phyloP scores from a whole-genome alignment of 2,888 invertebrate species.

The Diarsia mendica region DNA sequence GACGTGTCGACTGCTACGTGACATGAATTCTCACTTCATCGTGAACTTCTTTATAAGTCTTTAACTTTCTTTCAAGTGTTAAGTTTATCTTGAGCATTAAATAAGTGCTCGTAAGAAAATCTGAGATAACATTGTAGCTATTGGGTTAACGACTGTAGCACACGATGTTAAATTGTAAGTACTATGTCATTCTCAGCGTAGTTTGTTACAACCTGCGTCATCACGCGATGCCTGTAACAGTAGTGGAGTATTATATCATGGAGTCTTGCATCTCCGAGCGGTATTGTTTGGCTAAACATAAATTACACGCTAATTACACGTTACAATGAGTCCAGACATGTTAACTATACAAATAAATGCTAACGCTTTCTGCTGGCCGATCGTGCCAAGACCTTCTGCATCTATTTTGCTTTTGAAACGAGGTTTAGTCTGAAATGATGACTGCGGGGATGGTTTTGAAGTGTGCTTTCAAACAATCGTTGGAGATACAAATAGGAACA shows the following conservation, averaged over 20 bases:
- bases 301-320: conserved; percentile 50
- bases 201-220: conserved; percentile 41
- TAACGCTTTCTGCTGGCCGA: conserved; percentile 29
- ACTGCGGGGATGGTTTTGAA: conserved; percentile 16
- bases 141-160: conserved; percentile 41
- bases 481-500: conserved; percentile 27
- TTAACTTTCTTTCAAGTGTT: conserved; percentile 41
- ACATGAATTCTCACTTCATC: conserved; percentile 50
- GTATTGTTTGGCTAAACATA: conserved; percentile 51
- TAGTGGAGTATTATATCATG: conserved; percentile 39
- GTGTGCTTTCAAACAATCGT: conserved; percentile 21
- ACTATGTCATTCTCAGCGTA: conserved; percentile 43
- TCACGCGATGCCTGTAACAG: conserved; percentile 6
- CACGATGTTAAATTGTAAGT: conserved; percentile 37
- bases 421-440: neutral
- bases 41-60: conserved; percentile 37
- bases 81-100: conserved; percentile 48
- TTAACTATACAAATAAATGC: conserved; percentile 50
- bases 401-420: conserved; percentile 28
- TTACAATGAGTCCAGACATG: conserved; percentile 55
- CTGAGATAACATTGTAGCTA: conserved; percentile 23
- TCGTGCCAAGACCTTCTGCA: conserved; percentile 15
- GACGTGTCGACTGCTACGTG: conserved; percentile 63
- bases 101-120: conserved; percentile 33
- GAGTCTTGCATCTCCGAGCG: conserved; percentile 39